Percentiles rank a stretch among this genome's conserved stretches.
These are phyloP conservation scores for Stigmatopora nigra DNA, from an alignment of 2,113 vertebrate genomes.

Conservation along the genomic window DNA sequence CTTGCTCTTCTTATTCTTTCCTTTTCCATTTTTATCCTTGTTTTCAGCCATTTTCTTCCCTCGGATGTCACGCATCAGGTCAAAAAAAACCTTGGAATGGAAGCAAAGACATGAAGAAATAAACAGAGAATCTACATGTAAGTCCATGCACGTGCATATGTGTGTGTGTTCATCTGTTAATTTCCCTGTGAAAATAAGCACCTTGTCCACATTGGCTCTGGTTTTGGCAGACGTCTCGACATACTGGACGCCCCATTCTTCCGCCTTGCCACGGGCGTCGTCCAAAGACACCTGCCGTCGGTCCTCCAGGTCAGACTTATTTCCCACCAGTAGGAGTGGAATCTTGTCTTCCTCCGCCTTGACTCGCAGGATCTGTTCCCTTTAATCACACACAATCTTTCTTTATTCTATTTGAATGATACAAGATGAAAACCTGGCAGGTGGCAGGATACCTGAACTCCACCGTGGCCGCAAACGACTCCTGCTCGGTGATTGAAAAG, in stretches of 20 bases:
- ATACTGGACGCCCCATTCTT: slow-evolving; percentile 70
- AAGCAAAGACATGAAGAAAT: not conserved
- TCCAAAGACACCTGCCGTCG: slow-evolving; percentile 62
- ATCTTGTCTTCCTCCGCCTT: slow-evolving; percentile 68
- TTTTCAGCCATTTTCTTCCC: slow-evolving; percentile 97
- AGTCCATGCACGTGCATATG: too few relatives aligned
- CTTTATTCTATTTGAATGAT: not conserved
- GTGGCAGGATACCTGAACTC: slow-evolving; percentile 57
- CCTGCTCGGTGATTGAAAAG: slow-evolving; percentile 68
- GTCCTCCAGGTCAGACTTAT: slow-evolving; percentile 67
- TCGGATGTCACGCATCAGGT: slow-evolving; percentile 95
- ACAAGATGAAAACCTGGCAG: not conserved
- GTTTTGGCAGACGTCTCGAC: slow-evolving; percentile 74
- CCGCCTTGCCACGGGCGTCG: slow-evolving; percentile 56
- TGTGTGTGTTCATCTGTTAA: not conserved
- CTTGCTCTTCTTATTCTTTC: slow-evolving; percentile 90
- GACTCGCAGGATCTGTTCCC: slow-evolving; percentile 68
- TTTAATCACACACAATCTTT: slow-evolving; percentile 7
- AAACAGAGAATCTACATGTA: not conserved
- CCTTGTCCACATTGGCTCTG: slow-evolving; percentile 73
- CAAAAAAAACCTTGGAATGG: slow-evolving; percentile 85
- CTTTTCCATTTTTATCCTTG: slow-evolving; percentile 96
- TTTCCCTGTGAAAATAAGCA: slow-evolving; percentile 8
- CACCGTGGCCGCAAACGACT: slow-evolving; percentile 62
- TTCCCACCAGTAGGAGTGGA: slow-evolving; percentile 62